These are phyloP conservation scores for Conus canariensis DNA, from an alignment of 2,888 invertebrate species.

Conservation along the genomic window DNA sequence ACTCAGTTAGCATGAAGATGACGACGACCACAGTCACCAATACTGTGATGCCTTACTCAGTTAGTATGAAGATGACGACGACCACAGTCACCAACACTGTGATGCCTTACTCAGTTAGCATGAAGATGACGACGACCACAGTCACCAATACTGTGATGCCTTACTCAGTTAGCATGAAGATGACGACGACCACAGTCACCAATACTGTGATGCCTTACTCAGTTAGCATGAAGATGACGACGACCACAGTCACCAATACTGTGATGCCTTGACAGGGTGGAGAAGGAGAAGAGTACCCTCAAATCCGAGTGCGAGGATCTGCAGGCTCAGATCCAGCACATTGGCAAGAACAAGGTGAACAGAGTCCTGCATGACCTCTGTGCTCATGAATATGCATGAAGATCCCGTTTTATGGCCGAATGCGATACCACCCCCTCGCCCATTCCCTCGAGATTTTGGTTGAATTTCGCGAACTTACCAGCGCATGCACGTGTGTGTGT, in stretches of 20 bases:
- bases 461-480: not conserved
- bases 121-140: no score
- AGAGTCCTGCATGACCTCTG: not conserved
- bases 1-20: no score
- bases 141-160: not conserved
- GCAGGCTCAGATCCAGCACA: conserved; percentile 96
- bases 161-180: no score
- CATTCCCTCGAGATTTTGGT: no score
- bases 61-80: no score
- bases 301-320: conserved; percentile 99
- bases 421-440: no score
- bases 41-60: not conserved
- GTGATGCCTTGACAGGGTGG: conserved; percentile 84
- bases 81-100: no score
- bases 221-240: no score
- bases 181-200: no score
- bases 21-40: no score
- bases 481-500: no score
- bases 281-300: conserved; percentile 99
- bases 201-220: not conserved
- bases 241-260: no score
- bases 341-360: conserved; percentile 96
- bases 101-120: not conserved
- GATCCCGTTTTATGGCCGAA: not conserved
- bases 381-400: conserved; percentile 15